Evolutionary conservation across 2,888 invertebrate species (phyloP), one percentile per base, ranked within the genome.

Genomic region (Pristionchus mayeri): DNA sequence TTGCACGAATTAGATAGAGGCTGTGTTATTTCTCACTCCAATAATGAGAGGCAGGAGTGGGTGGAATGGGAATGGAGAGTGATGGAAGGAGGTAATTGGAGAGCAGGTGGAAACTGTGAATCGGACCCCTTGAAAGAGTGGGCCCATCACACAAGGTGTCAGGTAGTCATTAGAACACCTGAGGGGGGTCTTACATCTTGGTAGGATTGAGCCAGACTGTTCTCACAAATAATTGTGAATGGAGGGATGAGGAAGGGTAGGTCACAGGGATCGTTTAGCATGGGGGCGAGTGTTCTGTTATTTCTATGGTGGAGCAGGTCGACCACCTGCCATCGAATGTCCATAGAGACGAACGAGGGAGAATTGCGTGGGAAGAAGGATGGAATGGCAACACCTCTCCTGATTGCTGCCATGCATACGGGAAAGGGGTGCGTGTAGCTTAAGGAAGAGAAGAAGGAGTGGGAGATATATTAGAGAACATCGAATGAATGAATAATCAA

Each of bases 161-260:
- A 67, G 67, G 67, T 67, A 67, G 37, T 67, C 67, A 67, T 67
- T 67, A 67, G 67, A 67, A 67, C 67, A 67, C 67, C 67, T 67
- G 67, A 67, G 67, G 37, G n/a, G n/a, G n/a, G n/a, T n/a, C n/a
- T n/a, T n/a, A n/a, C n/a, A n/a, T n/a, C n/a, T n/a, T n/a, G n/a
- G n/a, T n/a, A n/a, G n/a, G n/a, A n/a, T n/a, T n/a, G n/a, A n/a
- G 18, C 24, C 0, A 34, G 34, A 18, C 63, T 34, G 34, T 30
- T 9, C 24, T 63, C 21, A n/a, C n/a, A n/a, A n/a, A n/a, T n/a
- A 24, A 37, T 13, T 34, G 34, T 7, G 63, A 63, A 16, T n/a
- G 18, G 54, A 54, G 11, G 57, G 57, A 11, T 2, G 21, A n/a
- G 57, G 13, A 34, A 18, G 63, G 18, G 34, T 11, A 34, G 63